Evolutionary conservation across 2,888 invertebrate species (phyloP), one percentile per base, ranked within the genome.

Genomic region (Agrilus mali): DNA sequence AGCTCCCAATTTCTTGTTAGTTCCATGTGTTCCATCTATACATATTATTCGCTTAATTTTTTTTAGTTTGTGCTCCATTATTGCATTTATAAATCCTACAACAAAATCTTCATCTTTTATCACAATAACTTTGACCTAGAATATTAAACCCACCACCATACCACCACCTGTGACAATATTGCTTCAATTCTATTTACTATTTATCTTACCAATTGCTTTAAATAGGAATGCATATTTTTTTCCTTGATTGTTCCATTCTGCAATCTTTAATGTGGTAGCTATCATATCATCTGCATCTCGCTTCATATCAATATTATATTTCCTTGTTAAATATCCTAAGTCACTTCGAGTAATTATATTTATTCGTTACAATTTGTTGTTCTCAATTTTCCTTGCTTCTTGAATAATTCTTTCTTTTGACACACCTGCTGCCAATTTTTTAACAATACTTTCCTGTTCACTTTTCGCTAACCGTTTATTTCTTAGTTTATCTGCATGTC

Each of bases 401-500:
- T 22, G 22, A 22, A 22, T 22, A 22, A 22, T 22, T 7, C 22
- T 22, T 22, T 22, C 22, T 6, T 22, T 22, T 22, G 22, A 6
- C 7, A 22, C 43, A n/a, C 32, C 43, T 35, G 44, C 44, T 16
- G 22, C 13, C n/a, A 50, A 42, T 38, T 52, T 38, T 10, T 46
- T 32, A 33, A 38, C 44, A 12, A 50, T 34, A 38, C 13, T 33
- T 14, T 49, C 22, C 40, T 49, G 41, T 39, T 52, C 47, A 32
- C 31, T 32, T 38, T 45, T 47, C 34, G 47, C 36, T 31, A 52
- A 43, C 41, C 47, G 40, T 39, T 46, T 47, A 16, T 40, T 46
- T 42, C 46, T 45, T 36, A 48, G 32, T 37, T 48, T 45, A 22
- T 47, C 40, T 13, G 34, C 37, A 49, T 52, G 48, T 34, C 50